Base-by-base conservation (phyloP, 92 coral and sea anemone species). In the Zoanthus sociatus region DNA sequence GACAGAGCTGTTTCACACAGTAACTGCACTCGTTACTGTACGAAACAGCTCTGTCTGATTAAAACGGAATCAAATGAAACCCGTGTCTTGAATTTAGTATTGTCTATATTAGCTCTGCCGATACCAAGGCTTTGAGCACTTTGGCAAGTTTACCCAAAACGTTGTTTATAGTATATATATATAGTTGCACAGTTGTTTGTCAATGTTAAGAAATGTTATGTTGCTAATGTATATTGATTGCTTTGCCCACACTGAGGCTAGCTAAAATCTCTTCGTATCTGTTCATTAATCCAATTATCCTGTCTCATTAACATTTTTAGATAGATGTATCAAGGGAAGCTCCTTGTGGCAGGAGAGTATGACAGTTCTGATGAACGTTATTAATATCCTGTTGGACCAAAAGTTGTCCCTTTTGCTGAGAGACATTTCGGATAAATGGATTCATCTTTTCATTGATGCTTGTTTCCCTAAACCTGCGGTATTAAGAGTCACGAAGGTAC, bases 391-490 rank as follows among this genome's bases (percentile, higher is more conserved):
- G 21, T 64, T 64, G 45, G 47, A 66, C 54, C 76, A 81, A 68
- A 81, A 67, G 46, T 60, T 81, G 55, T 81, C 66, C 85, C 46
- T 45, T 5, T 20, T 66, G 60, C 51, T 70, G 17, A 14, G 42
- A 55, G 26, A n/a, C 0, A 45, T 61, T 6, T 81, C 61, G 9
- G 55, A 81, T 16, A 47, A 45, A 13, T 81, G 85, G 85, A 63
- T 81, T 64, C 85, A 60, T 7, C 61, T 64, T 0, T 81, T 81
- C 64, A 66, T 81, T 46, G 85, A 81, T 47, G 85, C 85, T 44
- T 81, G 85, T 44, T 47, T 81, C 46, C 85, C 85, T 64, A 20
- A 60, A 81, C 85, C 85, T 20, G 73, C 70, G 18, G 66, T 33
- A 30, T 44, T 81, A 47, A 45, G 85, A 48, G 46, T 81, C 0